Percentiles rank a stretch among this genome's conserved stretches.
Evolutionary conservation across 2,113 vertebrate species (phyloP).

Genomic region (Nothoprocta pentlandii): DNA sequence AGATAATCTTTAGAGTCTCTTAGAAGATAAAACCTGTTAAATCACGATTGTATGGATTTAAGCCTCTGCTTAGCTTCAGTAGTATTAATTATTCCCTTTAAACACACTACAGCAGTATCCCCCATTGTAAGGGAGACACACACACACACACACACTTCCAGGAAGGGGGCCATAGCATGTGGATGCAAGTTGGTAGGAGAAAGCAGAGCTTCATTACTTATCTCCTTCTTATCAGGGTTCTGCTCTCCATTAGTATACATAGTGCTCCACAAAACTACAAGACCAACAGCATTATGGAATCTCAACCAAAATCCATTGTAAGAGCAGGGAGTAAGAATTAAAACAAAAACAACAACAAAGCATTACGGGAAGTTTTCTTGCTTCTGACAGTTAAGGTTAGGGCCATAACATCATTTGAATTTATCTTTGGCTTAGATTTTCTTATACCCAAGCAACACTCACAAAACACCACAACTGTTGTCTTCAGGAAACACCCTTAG

Average conservation of each 20-base stretch:
- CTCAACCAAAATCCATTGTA: not conserved
- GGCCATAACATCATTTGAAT: not conserved
- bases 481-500: not conserved
- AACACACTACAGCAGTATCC: not conserved
- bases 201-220: not conserved
- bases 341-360: not conserved
- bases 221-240: not conserved
- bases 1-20: not conserved
- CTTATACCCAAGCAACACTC: not conserved
- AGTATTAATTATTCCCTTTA: not conserved
- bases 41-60: not conserved
- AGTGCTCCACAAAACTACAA: rapidly evolving
- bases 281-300: not conserved
- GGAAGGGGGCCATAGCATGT: not conserved
- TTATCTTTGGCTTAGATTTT: not conserved
- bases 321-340: not conserved
- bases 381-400: not conserved
- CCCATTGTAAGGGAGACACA: not conserved
- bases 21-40: not conserved
- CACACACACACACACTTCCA: not conserved
- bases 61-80: not conserved
- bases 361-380: not conserved
- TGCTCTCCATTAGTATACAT: not conserved
- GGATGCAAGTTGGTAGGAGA: not conserved
- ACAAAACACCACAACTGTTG: conserved; percentile 1